Conservation (phyloP, 2,888 invertebrate genomes). For the Homarus gammarus region DNA sequence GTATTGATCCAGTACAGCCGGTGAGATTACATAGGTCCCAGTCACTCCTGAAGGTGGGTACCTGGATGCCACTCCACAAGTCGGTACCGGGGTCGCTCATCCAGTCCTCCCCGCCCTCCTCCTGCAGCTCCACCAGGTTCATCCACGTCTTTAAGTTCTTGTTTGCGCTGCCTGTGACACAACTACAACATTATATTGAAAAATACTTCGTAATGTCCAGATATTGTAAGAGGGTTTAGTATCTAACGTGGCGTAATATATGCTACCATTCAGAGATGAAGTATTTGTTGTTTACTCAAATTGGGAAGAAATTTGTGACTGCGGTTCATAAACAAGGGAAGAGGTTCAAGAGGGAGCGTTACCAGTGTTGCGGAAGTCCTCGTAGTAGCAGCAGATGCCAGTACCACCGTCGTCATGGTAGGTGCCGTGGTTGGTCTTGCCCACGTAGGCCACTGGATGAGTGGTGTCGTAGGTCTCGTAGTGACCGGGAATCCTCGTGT, state of each 20-base stretch:
- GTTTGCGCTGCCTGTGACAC: slow-evolving; percentile 58
- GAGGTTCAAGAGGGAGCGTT: neutral
- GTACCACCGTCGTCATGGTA: slow-evolving; percentile 76
- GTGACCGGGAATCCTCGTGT: slow-evolving; percentile 74
- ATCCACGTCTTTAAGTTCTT: slow-evolving; percentile 73
- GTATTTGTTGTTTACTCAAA: too few species aligned
- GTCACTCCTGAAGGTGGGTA: slow-evolving; percentile 67
- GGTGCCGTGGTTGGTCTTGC: slow-evolving; percentile 74
- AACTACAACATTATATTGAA: neutral
- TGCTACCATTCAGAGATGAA: too few species aligned
- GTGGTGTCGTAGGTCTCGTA: slow-evolving; percentile 67
- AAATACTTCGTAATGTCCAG: neutral
- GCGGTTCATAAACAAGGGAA: too few species aligned
- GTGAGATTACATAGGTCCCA: slow-evolving; percentile 67
- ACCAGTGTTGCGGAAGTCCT: slow-evolving; percentile 76
- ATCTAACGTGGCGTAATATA: too few species aligned
- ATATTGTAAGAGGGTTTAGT: neutral
- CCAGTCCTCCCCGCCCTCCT: slow-evolving; percentile 71
- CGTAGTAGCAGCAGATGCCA: slow-evolving; percentile 76
- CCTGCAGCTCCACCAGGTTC: slow-evolving; percentile 73
- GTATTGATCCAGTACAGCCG: slow-evolving; percentile 10
- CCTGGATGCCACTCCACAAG: slow-evolving; percentile 69
- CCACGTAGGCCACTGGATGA: slow-evolving; percentile 75
- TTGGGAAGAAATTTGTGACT: too few species aligned
- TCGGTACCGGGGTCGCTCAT: slow-evolving; percentile 70